phyloP scores from a whole-genome alignment of 2,113 vertebrate species.

The Rhinoptilus africanus region DNA sequence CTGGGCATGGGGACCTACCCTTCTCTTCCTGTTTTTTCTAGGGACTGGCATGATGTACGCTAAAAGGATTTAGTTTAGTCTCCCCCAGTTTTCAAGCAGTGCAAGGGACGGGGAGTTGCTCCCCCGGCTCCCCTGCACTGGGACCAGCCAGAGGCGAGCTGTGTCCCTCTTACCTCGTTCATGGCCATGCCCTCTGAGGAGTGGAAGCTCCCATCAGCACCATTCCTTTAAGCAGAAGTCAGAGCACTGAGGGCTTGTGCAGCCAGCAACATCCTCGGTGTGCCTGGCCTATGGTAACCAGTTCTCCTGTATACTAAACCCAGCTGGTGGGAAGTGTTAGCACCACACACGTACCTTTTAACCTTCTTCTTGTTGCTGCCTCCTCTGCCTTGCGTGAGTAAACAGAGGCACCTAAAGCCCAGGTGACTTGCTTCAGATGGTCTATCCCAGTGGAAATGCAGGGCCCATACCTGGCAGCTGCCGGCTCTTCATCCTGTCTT shows the following conservation, averaged over 20 bases:
- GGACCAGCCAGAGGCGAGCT: background rate
- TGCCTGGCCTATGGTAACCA: background rate
- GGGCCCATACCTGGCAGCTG: background rate
- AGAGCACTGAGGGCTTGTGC: background rate
- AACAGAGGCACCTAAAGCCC: background rate
- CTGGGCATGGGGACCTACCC: too few relatives aligned
- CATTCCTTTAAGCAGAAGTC: background rate
- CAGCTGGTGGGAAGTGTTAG: background rate
- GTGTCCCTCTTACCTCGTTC: background rate
- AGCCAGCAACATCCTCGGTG: background rate
- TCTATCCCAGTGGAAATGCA: background rate
- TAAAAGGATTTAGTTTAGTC: background rate
- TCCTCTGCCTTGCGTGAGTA: background rate
- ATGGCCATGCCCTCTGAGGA: background rate
- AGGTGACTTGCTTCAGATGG: background rate
- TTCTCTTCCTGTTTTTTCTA: background rate
- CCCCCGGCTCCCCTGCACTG: fast-evolving
- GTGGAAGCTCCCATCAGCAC: background rate
- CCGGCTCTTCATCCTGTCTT: background rate
- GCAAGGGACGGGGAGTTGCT: background rate
- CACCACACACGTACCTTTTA: background rate
- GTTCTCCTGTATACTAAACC: background rate
- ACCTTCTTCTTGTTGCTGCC: background rate
- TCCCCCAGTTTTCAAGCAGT: background rate
- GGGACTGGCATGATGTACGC: background rate